Evolutionary conservation across 2,113 vertebrate species (phyloP).

Genomic region (Brienomyrus longianalis): DNA sequence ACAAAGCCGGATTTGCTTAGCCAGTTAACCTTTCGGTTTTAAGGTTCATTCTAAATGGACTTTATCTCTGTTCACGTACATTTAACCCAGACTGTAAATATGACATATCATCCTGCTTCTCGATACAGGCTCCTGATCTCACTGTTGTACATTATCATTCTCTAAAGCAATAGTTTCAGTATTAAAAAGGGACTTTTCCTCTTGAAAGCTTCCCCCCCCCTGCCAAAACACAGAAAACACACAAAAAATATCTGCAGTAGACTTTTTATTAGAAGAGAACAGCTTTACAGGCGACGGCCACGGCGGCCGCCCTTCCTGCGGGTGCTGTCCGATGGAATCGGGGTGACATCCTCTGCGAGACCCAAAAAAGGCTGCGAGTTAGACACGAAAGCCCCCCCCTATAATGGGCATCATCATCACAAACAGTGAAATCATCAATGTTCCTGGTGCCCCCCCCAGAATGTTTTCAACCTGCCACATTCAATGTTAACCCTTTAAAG

Average conservation of each 20-base stretch:
- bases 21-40: neutral
- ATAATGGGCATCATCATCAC: neutral
- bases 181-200: neutral
- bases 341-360: conserved; percentile 90
- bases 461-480: too few species aligned
- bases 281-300: conserved; percentile 85
- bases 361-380: neutral
- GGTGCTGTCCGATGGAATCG: conserved; percentile 96
- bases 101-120: neutral
- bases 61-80: neutral
- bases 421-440: neutral
- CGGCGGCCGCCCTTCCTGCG: conserved; percentile 96
- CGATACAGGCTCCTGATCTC: neutral
- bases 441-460: too few species aligned
- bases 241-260: conserved; percentile 19
- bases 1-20: neutral
- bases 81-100: neutral
- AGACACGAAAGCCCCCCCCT: neutral
- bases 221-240: neutral
- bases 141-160: neutral
- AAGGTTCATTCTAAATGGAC: neutral
- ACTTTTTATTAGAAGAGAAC: conserved; percentile 67
- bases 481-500: too few species aligned
- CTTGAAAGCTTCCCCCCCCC: neutral
- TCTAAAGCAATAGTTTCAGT: neutral